phyloP scores from a whole-genome alignment of 2,888 invertebrate genomes.

The Eupithecia subfuscata region DNA sequence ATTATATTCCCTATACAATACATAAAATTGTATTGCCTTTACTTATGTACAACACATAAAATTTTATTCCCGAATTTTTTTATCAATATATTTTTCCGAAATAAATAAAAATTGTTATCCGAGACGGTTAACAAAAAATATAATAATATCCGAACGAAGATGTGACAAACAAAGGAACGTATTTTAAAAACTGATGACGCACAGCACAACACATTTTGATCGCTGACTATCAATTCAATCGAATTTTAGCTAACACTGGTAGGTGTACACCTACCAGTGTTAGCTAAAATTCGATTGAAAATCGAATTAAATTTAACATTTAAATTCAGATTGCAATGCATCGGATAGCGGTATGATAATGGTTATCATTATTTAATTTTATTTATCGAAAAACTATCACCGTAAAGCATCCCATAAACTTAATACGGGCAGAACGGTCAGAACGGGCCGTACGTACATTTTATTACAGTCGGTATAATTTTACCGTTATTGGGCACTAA shows the following conservation, averaged over 20 bases:
- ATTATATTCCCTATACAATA: too few species aligned
- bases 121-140: neutral
- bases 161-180: neutral
- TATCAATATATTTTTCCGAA: neutral
- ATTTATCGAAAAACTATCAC: conserved; percentile 26
- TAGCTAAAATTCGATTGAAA: neutral
- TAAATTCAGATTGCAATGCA: neutral
- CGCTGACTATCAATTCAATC: too few species aligned
- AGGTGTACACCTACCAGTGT: neutral
- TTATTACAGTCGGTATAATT: conserved; percentile 49
- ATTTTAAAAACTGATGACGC: neutral
- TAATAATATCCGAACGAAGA: neutral
- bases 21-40: too few species aligned
- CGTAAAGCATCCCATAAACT: conserved; percentile 30
- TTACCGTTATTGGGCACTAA: conserved; percentile 48
- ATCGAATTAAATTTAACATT: neutral
- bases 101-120: neutral
- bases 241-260: too few species aligned
- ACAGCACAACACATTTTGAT: neutral
- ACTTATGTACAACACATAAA: too few species aligned
- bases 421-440: conserved; percentile 25
- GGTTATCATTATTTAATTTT: conserved; percentile 4
- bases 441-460: conserved; percentile 30
- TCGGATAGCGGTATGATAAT: neutral
- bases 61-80: neutral